phyloP scores from a whole-genome alignment of 2,888 invertebrate species.

The Agriotes lineatus region DNA sequence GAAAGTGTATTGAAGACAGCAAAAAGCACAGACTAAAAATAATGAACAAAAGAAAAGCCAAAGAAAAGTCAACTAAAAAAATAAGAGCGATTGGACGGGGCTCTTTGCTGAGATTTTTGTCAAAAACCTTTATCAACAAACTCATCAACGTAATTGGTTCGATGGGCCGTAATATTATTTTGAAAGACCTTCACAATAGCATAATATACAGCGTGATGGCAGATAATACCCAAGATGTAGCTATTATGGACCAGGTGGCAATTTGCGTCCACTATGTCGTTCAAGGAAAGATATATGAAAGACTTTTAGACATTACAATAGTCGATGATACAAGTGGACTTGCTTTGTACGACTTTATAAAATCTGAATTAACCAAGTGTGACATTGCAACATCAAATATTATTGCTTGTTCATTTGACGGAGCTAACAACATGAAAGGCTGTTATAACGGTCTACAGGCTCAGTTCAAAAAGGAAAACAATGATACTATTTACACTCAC shows the following conservation, averaged over 20 bases:
- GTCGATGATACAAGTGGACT: slow-evolving; percentile 1
- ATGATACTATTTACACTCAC: too few relatives aligned
- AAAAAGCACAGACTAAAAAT: too few relatives aligned
- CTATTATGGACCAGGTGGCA: neutral
- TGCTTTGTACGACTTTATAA: too few relatives aligned
- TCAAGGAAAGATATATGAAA: too few relatives aligned
- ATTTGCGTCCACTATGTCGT: too few relatives aligned
- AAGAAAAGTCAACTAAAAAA: neutral
- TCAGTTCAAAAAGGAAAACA: neutral
- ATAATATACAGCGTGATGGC: neutral
- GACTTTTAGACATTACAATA: too few relatives aligned
- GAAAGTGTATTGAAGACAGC: neutral
- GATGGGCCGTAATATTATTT: neutral
- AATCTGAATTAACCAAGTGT: too few relatives aligned
- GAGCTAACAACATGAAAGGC: neutral
- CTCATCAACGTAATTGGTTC: too few relatives aligned
- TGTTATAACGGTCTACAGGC: slow-evolving; percentile 5
- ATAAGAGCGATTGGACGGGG: neutral
- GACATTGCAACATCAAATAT: too few relatives aligned
- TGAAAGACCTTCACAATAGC: neutral
- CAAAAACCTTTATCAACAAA: neutral
- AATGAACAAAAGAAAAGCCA: neutral
- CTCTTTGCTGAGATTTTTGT: too few relatives aligned
- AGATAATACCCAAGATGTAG: neutral
- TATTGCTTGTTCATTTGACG: neutral